phyloP scores from a whole-genome alignment of 2,797 vertebrate species.

The Caiman crocodilus region DNA sequence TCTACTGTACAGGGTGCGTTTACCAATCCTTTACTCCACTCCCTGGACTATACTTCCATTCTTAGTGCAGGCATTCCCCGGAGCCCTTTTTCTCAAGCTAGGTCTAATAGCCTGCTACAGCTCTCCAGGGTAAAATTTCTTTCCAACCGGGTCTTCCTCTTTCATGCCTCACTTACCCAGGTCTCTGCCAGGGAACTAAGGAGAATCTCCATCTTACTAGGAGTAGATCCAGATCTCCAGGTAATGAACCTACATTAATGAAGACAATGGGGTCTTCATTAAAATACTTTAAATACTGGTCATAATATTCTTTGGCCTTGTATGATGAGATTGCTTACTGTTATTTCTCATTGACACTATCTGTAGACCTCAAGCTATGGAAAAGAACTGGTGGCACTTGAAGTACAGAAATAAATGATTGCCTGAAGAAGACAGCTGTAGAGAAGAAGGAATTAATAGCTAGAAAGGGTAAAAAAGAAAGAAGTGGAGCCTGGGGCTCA shows the following conservation, averaged over 20 bases:
- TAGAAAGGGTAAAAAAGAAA: background rate
- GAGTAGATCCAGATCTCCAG: background rate
- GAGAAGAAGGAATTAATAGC: background rate
- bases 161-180: background rate
- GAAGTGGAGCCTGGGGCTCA: background rate
- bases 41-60: background rate
- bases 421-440: background rate
- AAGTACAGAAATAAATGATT: background rate
- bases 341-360: background rate
- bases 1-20: background rate
- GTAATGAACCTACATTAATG: background rate
- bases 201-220: background rate
- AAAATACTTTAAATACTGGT: background rate
- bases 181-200: background rate
- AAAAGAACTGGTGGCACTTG: background rate
- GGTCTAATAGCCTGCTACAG: background rate
- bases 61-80: background rate
- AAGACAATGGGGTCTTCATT: background rate
- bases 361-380: background rate
- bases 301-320: background rate
- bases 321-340: background rate
- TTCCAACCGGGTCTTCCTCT: background rate
- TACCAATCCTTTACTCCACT: background rate
- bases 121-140: background rate
- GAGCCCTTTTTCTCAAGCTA: fast-evolving